These are phyloP conservation scores for Triplophysa tibetana DNA, from an alignment of 2,113 vertebrate genomes.

Conservation along the genomic window DNA sequence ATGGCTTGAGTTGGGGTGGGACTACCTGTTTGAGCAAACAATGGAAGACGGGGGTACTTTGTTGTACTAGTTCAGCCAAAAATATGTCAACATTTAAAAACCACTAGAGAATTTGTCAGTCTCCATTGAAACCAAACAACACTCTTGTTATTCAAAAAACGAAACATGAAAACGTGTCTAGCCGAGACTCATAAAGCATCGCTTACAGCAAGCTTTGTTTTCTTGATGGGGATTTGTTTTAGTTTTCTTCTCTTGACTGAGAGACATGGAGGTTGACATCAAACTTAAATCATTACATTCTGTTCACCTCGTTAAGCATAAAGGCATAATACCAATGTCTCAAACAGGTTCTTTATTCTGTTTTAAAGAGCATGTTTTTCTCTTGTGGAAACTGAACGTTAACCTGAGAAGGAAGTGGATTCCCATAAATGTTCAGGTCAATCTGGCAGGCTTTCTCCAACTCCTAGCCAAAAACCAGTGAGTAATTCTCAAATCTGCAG, in stretches of 20 bases:
- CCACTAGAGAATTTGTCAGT: too few relatives aligned
- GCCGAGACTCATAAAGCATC: neutral
- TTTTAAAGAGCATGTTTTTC: neutral
- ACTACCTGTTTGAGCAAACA: neutral
- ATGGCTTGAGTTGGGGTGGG: neutral
- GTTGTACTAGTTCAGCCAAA: too few relatives aligned
- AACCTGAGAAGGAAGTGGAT: conserved; percentile 17
- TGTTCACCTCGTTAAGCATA: too few relatives aligned
- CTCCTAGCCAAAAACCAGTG: neutral
- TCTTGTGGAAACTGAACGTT: conserved; percentile 14
- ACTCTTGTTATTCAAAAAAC: too few relatives aligned
- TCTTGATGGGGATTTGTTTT: too few relatives aligned
- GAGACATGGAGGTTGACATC: too few relatives aligned
- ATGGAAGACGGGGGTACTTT: neutral
- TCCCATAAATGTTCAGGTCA: conserved; percentile 36
- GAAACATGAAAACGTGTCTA: neutral
- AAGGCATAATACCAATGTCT: neutral
- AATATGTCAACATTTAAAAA: too few relatives aligned
- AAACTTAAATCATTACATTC: too few relatives aligned
- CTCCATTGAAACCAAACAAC: too few relatives aligned
- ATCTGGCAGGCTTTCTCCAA: conserved; percentile 10
- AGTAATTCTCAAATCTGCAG: neutral
- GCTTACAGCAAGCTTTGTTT: too few relatives aligned
- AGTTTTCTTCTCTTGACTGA: too few relatives aligned
- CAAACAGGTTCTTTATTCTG: conserved; percentile 12